phyloP scores from a whole-genome alignment of 2,888 invertebrate genomes.

The Philereme transversata region DNA sequence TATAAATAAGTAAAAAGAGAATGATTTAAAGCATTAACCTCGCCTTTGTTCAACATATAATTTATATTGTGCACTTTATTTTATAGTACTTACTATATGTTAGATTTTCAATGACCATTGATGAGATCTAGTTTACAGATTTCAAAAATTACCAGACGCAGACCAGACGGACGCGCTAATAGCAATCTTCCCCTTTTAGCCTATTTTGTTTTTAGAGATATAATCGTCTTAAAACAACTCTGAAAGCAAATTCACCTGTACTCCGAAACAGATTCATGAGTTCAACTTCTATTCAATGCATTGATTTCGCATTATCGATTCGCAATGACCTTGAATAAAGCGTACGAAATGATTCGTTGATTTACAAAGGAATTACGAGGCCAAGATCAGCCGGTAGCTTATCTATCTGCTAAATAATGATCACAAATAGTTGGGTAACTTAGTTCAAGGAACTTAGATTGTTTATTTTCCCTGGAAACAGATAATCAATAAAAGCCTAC shows the following conservation, averaged over 20 bases:
- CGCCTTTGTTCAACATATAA: too few relatives aligned
- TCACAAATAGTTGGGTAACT: slow-evolving; percentile 31
- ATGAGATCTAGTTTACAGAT: too few relatives aligned
- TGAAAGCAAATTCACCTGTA: neutral
- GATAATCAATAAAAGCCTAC: neutral
- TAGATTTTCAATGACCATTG: too few relatives aligned
- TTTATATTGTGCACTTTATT: too few relatives aligned
- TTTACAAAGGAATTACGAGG: slow-evolving; percentile 27
- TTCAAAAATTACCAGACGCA: too few relatives aligned
- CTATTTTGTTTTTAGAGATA: too few relatives aligned
- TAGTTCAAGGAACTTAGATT: slow-evolving; percentile 16
- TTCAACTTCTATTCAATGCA: neutral
- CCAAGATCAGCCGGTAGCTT: slow-evolving; percentile 26
- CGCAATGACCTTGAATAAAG: slow-evolving; percentile 4
- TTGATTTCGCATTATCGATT: slow-evolving; percentile 8
- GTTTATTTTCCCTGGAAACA: slow-evolving; percentile 11
- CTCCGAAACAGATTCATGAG: neutral
- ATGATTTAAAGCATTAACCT: too few relatives aligned
- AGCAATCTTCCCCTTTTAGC: too few relatives aligned
- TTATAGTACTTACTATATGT: too few relatives aligned
- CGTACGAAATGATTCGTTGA: slow-evolving; percentile 15
- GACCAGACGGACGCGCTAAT: too few relatives aligned
- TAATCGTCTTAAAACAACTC: neutral
- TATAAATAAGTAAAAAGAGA: too few relatives aligned
- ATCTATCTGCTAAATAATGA: slow-evolving; percentile 35